Percentiles rank a stretch among this genome's conserved stretches.
Evolutionary conservation across 2,888 invertebrate genomes (phyloP).

Genomic region (Dynastes grantii): DNA sequence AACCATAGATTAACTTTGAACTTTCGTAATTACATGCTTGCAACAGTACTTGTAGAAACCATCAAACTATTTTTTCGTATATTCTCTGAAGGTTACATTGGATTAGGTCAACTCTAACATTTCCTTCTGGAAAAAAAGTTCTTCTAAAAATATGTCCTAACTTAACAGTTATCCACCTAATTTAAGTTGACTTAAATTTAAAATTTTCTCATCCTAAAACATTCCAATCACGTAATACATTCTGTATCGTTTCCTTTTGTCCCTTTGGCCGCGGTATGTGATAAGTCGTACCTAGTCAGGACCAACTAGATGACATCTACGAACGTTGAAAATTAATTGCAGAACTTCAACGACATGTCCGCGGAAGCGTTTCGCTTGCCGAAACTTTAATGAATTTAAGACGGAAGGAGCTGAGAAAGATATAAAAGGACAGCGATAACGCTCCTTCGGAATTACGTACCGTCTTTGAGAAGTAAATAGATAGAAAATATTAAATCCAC

Average conservation of each 20-base stretch:
- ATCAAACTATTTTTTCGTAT: too few species aligned
- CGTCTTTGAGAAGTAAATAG: background rate
- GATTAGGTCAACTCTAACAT: too few species aligned
- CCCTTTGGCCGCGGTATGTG: background rate
- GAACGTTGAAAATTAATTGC: background rate
- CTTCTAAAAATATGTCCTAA: too few species aligned
- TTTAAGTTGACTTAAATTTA: too few species aligned
- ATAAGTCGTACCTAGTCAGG: background rate
- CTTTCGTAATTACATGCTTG: too few species aligned
- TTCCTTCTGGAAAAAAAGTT: too few species aligned
- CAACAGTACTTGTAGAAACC: too few species aligned
- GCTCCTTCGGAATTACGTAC: background rate
- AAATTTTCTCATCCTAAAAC: background rate
- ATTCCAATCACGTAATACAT: background rate
- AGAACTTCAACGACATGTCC: background rate
- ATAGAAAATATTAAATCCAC: background rate
- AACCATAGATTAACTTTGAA: too few species aligned
- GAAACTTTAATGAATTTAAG: constrained; percentile 12
- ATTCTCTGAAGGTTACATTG: too few species aligned
- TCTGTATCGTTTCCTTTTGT: background rate
- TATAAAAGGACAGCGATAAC: background rate
- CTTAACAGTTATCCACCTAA: too few species aligned
- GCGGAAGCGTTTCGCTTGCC: background rate
- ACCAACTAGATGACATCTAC: background rate
- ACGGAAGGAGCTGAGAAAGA: background rate